A percentile compares a stretch with the other conserved stretches of the same genome.
Evolutionary conservation across 1,140 invertebrate genomes (phyloP).

Genomic region (Musca domestica): DNA sequence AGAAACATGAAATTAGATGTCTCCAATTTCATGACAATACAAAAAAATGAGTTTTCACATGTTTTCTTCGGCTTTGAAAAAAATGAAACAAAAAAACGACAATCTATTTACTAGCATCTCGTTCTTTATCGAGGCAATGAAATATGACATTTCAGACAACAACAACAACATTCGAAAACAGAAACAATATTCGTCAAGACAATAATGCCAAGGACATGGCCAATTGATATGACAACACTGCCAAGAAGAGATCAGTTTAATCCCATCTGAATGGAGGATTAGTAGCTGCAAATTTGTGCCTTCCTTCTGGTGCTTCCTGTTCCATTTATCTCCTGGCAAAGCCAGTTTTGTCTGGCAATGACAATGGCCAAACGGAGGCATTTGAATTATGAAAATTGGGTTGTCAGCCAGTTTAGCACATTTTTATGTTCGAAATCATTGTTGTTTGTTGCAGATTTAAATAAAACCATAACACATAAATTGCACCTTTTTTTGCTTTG

Average conservation of each 20-base stretch:
- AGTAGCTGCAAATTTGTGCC: constrained; percentile 3
- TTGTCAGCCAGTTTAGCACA: not conserved
- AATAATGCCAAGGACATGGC: no score
- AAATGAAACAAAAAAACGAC: no score
- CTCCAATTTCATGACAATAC: no score
- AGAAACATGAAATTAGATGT: no score
- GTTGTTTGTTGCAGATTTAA: constrained; percentile 4
- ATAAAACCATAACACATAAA: constrained; percentile 12
- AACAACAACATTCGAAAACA: no score
- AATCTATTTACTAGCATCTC: not conserved
- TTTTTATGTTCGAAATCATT: not conserved
- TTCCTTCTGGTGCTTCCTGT: constrained; percentile 2
- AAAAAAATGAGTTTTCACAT: no score
- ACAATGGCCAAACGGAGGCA: not conserved
- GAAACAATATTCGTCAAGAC: no score
- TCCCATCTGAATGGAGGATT: constrained; percentile 16
- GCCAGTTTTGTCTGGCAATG: not conserved
- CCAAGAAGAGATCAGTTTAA: constrained; percentile 7
- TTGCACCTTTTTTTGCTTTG: constrained; percentile 7
- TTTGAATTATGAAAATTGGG: not conserved
- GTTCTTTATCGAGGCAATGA: not conserved
- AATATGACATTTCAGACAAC: not conserved
- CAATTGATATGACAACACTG: no score
- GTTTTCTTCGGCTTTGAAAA: no score
- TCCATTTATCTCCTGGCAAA: not conserved